phyloP scores from a whole-genome alignment of 2,113 vertebrate species.

The Caloenas nicobarica region DNA sequence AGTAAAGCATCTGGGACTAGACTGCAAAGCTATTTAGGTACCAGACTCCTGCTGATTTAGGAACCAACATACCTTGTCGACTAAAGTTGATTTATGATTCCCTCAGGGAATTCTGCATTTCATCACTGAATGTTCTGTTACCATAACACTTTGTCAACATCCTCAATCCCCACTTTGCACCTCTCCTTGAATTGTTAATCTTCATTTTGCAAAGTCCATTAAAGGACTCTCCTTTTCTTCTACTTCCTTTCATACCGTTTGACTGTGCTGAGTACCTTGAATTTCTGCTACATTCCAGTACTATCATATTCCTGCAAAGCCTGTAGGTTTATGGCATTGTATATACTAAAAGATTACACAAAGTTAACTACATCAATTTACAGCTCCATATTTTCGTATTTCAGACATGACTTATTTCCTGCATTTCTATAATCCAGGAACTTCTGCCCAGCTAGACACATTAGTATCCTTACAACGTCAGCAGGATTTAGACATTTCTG shows the following conservation, averaged over 20 bases:
- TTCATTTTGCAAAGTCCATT: neutral
- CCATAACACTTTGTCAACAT: conserved; percentile 28
- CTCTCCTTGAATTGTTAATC: conserved; percentile 1
- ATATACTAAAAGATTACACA: neutral
- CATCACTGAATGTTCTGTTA: conserved; percentile 39
- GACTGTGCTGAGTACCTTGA: neutral
- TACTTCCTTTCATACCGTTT: neutral
- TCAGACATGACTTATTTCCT: neutral
- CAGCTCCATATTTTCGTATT: neutral
- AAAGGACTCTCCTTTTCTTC: neutral
- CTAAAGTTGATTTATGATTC: conserved; percentile 48
- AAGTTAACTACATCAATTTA: neutral
- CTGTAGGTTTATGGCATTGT: neutral
- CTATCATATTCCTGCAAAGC: neutral
- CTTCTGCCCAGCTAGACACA: neutral
- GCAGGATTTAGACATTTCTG: neutral
- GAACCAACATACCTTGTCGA: conserved; percentile 17
- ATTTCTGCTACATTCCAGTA: conserved; percentile 21
- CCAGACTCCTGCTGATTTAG: conserved; percentile 46
- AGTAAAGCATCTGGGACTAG: conserved; percentile 11
- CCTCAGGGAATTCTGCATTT: conserved; percentile 24
- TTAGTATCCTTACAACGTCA: neutral
- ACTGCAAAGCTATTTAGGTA: conserved; percentile 36
- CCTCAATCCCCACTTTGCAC: neutral
- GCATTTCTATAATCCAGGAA: neutral